A percentile compares a stretch with the other conserved stretches of the same genome.
phyloP scores from a whole-genome alignment of 2,888 invertebrate species.

The Sericinus montela region DNA sequence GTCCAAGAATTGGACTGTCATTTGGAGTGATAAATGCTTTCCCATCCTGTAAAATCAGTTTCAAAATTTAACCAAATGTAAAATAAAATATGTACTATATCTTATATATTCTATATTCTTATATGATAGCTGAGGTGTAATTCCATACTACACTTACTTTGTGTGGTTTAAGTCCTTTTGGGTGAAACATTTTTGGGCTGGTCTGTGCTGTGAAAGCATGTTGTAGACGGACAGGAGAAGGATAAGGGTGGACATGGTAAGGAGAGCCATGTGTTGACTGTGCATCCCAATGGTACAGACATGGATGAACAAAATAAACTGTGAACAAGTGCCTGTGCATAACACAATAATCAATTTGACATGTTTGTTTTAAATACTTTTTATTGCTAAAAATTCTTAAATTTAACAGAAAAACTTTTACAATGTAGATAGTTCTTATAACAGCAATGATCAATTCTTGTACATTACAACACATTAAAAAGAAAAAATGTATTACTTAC shows the following conservation, averaged over 20 bases:
- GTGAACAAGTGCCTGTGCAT: conserved; percentile 54
- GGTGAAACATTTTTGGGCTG: conserved; percentile 80
- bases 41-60: conserved; percentile 42
- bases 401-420: background rate
- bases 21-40: conserved; percentile 58
- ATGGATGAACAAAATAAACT: conserved; percentile 65
- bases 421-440: too few species aligned
- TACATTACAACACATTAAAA: too few species aligned
- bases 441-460: too few species aligned
- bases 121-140: too few species aligned
- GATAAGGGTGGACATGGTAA: conserved; percentile 86
- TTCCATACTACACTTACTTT: conserved; percentile 73
- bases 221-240: conserved; percentile 80
- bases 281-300: conserved; percentile 65
- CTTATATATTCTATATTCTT: too few species aligned
- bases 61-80: too few species aligned
- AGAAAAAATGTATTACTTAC: too few species aligned
- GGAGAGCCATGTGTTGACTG: conserved; percentile 83
- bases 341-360: conserved; percentile 1
- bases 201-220: conserved; percentile 80
- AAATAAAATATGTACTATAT: too few species aligned
- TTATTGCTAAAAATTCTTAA: too few species aligned
- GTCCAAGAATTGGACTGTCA: conserved; percentile 65
- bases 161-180: conserved; percentile 80
- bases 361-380: too few species aligned